Base-by-base conservation (phyloP, 2,113 vertebrate species). In the Proteles cristata region DNA sequence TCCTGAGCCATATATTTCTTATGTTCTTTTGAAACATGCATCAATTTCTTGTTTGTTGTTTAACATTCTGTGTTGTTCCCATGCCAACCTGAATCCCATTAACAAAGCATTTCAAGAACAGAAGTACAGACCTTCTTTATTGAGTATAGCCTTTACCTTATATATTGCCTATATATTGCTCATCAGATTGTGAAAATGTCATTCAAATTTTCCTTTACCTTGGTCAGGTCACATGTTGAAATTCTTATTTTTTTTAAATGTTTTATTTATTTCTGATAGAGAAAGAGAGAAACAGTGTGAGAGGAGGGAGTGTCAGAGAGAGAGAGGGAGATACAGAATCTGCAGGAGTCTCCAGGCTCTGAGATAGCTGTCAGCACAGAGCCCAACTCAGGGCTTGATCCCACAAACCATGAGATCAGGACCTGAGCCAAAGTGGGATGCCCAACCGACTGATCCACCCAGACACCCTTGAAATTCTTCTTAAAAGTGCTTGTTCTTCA, bases 1-100 rank as follows among this genome's bases (percentile, higher is more conserved):
- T 74, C 48, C 53, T 84, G 45, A 92, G 33, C 14, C 28, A 71
- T 28, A 25, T 61, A 92, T 77, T 71, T 66, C 39, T 92, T 88
- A 66, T 19, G 48, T 66, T 55, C 21, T 35, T 88, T 61, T 90
- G 48, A 91, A 88, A 87, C 25, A 88, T 35, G 77, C 23, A 39
- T 89, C 50, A 76, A 2, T 45, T 84, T 73, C 5, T 74, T 88
- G 1, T 73, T 79, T 92, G 25, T 88, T 90, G 68, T 33, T 76
- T 91, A 79, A 84, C 53, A 84, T 39, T 84, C 68, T 82, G 7
- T 17, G 35, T 14, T 28, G 68, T 84, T 79, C n/a, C 77, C 76
- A 91, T 88, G 76, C 8, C 63, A 95, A 88, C 69, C 11, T 88
- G 58, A 93, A 88, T 88, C 43, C 15, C 26, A 65, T 87, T 90